These are phyloP conservation scores for Mastomys coucha DNA, from an alignment of 2,113 vertebrate genomes.

Conservation along the genomic window DNA sequence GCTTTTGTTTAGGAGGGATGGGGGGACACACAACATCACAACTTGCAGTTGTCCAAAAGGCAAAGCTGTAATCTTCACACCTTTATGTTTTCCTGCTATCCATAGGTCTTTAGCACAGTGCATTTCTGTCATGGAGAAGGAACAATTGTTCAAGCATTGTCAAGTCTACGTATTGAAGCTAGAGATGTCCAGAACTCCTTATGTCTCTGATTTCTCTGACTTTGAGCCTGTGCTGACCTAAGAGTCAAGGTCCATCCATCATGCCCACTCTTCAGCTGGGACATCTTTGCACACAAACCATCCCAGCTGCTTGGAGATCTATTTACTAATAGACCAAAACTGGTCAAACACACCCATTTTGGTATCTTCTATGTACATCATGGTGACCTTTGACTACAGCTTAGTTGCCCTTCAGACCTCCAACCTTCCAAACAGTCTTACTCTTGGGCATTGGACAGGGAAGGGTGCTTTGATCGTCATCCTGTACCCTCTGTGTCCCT, in stretches of 20 bases:
- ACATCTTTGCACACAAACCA: not conserved
- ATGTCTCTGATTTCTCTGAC: not conserved
- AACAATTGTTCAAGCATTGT: fast-evolving
- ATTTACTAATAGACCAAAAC: not conserved
- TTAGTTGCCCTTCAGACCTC: not conserved
- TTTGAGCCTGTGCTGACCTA: not conserved
- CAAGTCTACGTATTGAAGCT: not conserved
- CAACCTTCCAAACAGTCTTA: not conserved
- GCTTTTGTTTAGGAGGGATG: not conserved
- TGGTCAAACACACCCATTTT: not conserved
- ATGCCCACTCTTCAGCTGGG: not conserved
- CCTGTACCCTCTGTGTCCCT: slow-evolving; percentile 14
- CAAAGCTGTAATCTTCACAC: fast-evolving
- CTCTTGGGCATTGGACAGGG: not conserved
- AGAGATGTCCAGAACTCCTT: not conserved
- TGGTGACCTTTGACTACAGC: not conserved
- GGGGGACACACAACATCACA: not conserved
- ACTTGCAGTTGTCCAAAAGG: not conserved
- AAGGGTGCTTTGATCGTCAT: not conserved
- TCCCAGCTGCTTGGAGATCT: not conserved
- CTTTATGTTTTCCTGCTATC: not conserved
- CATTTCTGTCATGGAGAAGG: not conserved
- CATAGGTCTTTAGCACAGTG: fast-evolving
- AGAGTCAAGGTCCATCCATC: not conserved
- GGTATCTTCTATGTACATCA: not conserved